A percentile compares a stretch with the other conserved stretches of the same genome.
Conservation (phyloP, 2,113 vertebrate genomes). For the Tetraodon nigroviridis region DNA sequence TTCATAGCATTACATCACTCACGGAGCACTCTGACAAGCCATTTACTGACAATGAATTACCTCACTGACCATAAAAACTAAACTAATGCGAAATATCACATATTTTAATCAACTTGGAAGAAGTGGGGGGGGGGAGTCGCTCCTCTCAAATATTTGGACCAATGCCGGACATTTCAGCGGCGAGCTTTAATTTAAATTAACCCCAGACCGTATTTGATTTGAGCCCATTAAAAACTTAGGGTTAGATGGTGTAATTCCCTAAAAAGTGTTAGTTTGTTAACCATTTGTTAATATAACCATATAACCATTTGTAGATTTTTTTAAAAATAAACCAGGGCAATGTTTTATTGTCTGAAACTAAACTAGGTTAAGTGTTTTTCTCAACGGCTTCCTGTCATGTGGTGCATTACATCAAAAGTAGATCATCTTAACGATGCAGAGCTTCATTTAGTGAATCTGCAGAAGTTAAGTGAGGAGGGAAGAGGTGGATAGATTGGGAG, state of each 20-base stretch:
- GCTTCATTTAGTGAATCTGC: conserved; percentile 61
- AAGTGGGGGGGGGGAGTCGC: conserved; percentile 36
- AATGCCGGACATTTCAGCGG: conserved; percentile 65
- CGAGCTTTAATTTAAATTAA: conserved; percentile 77
- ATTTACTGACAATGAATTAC: conserved; percentile 75
- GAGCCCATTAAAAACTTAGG: conserved; percentile 72
- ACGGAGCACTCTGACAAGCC: conserved; percentile 70
- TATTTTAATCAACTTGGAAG: conserved; percentile 80
- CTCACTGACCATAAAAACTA: conserved; percentile 73
- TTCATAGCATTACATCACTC: conserved; percentile 72
- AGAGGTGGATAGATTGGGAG: conserved; percentile 41
- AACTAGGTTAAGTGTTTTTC: conserved; percentile 65
- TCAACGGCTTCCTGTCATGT: conserved; percentile 54
- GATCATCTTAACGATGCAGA: neutral
- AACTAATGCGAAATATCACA: conserved; percentile 79
- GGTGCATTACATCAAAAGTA: conserved; percentile 47
- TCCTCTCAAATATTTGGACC: conserved; percentile 72
- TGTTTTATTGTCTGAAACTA: conserved; percentile 76
- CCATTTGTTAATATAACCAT: conserved; percentile 54
- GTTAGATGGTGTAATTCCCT: conserved; percentile 69
- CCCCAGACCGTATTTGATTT: conserved; percentile 71
- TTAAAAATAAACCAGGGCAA: conserved; percentile 61
- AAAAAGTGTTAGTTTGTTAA: conserved; percentile 77
- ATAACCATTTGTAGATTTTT: conserved; percentile 50
- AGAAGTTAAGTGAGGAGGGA: conserved; percentile 39